These are phyloP conservation scores for Aphis gossypii DNA, from an alignment of 1,140 invertebrate genomes.

Conservation along the genomic window DNA sequence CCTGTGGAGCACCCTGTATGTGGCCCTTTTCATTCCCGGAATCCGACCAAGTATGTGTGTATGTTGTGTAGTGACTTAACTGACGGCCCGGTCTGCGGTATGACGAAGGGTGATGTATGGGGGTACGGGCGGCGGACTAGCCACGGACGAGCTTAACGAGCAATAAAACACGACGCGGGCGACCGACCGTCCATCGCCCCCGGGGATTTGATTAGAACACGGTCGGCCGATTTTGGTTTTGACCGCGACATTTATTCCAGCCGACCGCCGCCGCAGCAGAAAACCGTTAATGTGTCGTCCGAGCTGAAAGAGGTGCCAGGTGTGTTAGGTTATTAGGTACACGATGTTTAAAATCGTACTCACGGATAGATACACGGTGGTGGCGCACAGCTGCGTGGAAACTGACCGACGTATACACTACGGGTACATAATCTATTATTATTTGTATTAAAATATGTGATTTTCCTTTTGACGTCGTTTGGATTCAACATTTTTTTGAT, in stretches of 20 bases:
- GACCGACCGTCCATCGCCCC: not conserved
- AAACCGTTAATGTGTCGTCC: not conserved
- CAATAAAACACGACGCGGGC: not conserved
- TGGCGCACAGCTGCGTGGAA: not conserved
- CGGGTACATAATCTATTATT: not conserved
- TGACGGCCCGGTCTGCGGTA: not conserved
- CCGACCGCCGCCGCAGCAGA: slow-evolving; percentile 1
- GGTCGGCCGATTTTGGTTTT: slow-evolving; percentile 10
- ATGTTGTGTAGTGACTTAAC: not conserved
- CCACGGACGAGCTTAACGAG: not conserved
- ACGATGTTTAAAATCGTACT: not conserved
- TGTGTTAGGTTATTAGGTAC: not conserved
- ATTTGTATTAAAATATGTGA: not conserved
- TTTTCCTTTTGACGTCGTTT: not conserved
- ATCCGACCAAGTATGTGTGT: not conserved
- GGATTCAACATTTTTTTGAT: not conserved
- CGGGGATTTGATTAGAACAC: slow-evolving; percentile 19
- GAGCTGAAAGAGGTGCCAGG: not conserved
- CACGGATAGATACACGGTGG: not conserved
- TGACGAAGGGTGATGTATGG: not conserved
- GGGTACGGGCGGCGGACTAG: not conserved
- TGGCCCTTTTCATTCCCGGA: not conserved
- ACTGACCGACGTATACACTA: not conserved
- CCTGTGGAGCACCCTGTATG: not conserved
- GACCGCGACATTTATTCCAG: slow-evolving; percentile 26